These are phyloP conservation scores for Poeciliopsis presidionis DNA, from an alignment of 2,797 vertebrate species.

Conservation along the genomic window DNA sequence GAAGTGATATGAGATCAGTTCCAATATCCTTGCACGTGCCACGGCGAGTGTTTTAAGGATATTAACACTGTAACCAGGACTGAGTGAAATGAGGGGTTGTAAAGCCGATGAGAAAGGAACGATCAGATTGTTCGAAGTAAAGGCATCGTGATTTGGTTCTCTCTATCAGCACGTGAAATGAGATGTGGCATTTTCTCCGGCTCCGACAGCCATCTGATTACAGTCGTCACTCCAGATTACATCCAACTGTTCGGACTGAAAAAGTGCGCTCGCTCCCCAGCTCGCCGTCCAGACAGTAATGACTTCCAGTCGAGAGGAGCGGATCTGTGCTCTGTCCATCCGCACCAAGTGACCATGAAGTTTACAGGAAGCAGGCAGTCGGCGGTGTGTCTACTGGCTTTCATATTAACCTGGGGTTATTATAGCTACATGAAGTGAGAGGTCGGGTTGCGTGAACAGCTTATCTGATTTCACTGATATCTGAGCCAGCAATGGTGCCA, in stretches of 20 bases:
- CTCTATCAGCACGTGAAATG: conserved; percentile 30
- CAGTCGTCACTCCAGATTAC: conserved; percentile 51
- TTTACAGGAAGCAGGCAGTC: conserved; percentile 15
- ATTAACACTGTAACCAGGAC: conserved; percentile 14
- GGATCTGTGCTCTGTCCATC: conserved; percentile 9
- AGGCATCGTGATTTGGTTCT: conserved; percentile 33
- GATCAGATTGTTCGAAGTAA: conserved; percentile 39
- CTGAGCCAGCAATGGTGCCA: conserved; percentile 3
- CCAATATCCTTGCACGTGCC: conserved; percentile 24
- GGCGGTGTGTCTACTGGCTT: neutral
- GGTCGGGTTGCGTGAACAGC: conserved; percentile 6
- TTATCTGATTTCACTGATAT: conserved; percentile 26
- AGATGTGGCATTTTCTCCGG: conserved; percentile 35
- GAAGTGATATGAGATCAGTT: conserved; percentile 33
- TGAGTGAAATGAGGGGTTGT: conserved; percentile 22
- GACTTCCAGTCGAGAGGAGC: conserved; percentile 16
- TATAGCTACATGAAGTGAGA: conserved; percentile 6
- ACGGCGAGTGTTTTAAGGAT: conserved; percentile 14
- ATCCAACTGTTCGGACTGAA: conserved; percentile 47
- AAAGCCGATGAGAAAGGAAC: conserved; percentile 41
- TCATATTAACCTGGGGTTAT: conserved; percentile 5
- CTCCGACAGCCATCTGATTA: conserved; percentile 52
- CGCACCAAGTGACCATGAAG: conserved; percentile 7
- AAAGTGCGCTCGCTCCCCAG: conserved; percentile 31
- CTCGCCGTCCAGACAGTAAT: conserved; percentile 32